Evolutionary conservation across 2,113 vertebrate genomes (phyloP), one percentile per base, ranked within the genome.

Genomic region (Cyphomyrus discorhynchus): DNA sequence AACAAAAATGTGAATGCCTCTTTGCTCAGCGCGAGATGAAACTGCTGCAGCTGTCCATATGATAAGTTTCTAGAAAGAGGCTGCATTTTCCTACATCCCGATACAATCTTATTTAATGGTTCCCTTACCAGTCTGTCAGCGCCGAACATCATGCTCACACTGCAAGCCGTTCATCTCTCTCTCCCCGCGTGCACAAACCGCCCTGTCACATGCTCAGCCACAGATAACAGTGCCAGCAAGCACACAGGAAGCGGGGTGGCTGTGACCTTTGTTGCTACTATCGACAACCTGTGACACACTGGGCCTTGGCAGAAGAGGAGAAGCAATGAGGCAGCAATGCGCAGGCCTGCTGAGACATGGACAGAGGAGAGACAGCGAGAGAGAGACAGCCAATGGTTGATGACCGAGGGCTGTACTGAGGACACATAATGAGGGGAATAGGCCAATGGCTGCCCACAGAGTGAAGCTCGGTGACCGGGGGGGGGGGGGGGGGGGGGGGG

Each of bases 341-440:
- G 52, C 88, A 42, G 17, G 52, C 3, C 19, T 50, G 90, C 90
- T 89, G 85, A 77, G 31, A 49, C 83, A 88, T 35, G 52, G 66
- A 31, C 49, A 91, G 77, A 24, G 31, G 89, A 89, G n/a, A 50
- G 42, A 74, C 83, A 56, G 84, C n/a, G 56, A 88, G 66, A 52
- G 56, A 70, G 17, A 86, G 83, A 87, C 88, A 90, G 80, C 53
- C 39, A 17, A 17, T 53, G 31, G 83, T 6, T 62, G 24, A 31
- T 35, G 46, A 86, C 47, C n/a, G 62, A 35, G 58, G 50, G 42
- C 35, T 21, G 17, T 42, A n/a, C 10, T 84, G 82, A n/a, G 82
- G 45, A 84, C 8, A 21, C 42, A 56, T 56, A 47, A 46, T 83
- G 80, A 42, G 77, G 39, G 42, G 21, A 83, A n/a, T 4, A n/a